These are phyloP conservation scores for Alouatta palliata DNA, from an alignment of 2,113 vertebrate genomes.

Conservation along the genomic window DNA sequence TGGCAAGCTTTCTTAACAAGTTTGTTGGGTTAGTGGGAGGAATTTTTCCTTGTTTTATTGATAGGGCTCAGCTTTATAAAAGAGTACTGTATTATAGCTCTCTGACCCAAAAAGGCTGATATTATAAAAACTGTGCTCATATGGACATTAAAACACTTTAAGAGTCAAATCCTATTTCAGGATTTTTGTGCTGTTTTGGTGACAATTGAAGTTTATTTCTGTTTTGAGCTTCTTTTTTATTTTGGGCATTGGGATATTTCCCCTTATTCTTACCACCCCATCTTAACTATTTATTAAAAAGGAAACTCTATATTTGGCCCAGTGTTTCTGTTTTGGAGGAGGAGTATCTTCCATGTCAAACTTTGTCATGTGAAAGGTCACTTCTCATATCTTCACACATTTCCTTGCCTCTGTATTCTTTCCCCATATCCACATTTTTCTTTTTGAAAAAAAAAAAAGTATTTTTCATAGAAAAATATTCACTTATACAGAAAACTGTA, in stretches of 20 bases:
- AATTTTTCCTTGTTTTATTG: slow-evolving; percentile 22
- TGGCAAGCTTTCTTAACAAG: slow-evolving; percentile 10
- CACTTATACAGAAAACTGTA: slow-evolving; percentile 8
- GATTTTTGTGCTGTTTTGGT: slow-evolving; percentile 13
- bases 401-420: background rate
- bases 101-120: slow-evolving; percentile 1
- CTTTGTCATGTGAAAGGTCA: background rate
- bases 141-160: background rate
- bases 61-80: background rate
- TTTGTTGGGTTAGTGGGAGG: slow-evolving; percentile 9
- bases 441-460: background rate
- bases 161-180: background rate
- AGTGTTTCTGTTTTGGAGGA: slow-evolving; percentile 24
- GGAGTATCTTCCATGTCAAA: background rate
- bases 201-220: slow-evolving; percentile 39
- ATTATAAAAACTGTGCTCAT: background rate
- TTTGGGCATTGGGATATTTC: slow-evolving; percentile 9
- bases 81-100: background rate
- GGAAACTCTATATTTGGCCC: slow-evolving; percentile 21
- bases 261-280: slow-evolving; percentile 3
- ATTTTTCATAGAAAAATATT: background rate
- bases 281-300: slow-evolving; percentile 29
- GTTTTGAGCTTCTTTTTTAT: slow-evolving; percentile 25
- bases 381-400: background rate
- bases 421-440: background rate